Percentiles rank a stretch among this genome's conserved stretches.
Evolutionary conservation across 2,797 vertebrate species (phyloP).

Genomic region (Pantherophis alleghaniensis): DNA sequence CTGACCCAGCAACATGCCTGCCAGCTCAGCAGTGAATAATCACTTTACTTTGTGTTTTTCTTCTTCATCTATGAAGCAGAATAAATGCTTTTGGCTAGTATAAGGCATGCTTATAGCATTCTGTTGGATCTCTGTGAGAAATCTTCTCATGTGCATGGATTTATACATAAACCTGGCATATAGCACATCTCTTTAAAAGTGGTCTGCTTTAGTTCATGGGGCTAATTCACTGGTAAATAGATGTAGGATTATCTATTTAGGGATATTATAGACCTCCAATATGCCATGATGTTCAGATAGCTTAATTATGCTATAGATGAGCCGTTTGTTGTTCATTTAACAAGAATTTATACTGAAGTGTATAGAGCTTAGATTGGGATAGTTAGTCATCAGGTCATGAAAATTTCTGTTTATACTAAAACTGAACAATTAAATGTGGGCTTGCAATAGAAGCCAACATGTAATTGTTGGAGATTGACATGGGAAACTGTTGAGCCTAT

Average conservation of each 20-base stretch:
- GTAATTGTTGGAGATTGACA: slow-evolving; percentile 14
- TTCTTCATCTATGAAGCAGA: slow-evolving; percentile 32
- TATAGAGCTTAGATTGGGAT: background rate
- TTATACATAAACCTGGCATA: background rate
- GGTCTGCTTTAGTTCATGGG: background rate
- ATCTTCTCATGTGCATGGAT: background rate
- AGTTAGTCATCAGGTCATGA: background rate
- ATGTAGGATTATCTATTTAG: background rate
- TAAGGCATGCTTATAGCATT: slow-evolving; percentile 21
- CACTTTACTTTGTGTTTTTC: slow-evolving; percentile 48
- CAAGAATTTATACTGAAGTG: background rate
- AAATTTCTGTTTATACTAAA: background rate
- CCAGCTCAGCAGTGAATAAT: slow-evolving; percentile 46
- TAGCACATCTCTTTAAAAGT: background rate
- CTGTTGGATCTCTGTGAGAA: slow-evolving; percentile 25
- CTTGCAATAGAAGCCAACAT: background rate
- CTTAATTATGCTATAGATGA: background rate
- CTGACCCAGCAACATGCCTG: slow-evolving; percentile 23
- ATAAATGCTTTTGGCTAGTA: slow-evolving; percentile 40
- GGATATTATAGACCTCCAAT: slow-evolving; percentile 22
- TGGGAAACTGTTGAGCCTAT: slow-evolving; percentile 15
- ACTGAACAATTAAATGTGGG: slow-evolving; percentile 6
- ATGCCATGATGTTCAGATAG: background rate
- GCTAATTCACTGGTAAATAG: background rate
- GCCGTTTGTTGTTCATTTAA: background rate